phyloP scores from a whole-genome alignment of 2,888 invertebrate genomes.

The Tiphia femorata region DNA sequence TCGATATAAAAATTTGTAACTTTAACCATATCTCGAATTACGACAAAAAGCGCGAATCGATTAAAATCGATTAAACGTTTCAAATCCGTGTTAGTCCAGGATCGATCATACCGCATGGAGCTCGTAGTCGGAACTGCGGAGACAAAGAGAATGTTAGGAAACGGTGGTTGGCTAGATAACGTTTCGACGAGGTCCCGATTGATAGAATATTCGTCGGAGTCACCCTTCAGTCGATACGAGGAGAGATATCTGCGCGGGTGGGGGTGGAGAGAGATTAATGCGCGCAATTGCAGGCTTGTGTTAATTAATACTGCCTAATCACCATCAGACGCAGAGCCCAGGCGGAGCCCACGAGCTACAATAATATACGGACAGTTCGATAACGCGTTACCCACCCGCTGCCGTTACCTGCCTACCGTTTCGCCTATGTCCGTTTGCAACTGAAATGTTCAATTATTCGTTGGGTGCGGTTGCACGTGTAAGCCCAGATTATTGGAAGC shows the following conservation, averaged over 20 bases:
- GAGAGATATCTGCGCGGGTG: no score
- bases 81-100: no score
- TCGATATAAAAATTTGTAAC: no score
- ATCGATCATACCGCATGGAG: no score
- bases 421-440: conserved; percentile 21
- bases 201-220: conserved; percentile 49
- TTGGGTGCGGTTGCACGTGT: conserved; percentile 31
- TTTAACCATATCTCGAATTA: no score
- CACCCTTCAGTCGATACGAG: not conserved
- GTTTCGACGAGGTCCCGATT: conserved; percentile 46
- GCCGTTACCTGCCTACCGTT: no score
- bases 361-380: conserved; percentile 43
- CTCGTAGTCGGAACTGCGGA: no score
- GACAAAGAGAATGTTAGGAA: no score
- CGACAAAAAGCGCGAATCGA: no score
- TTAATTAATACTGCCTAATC: conserved; percentile 56
- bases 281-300: conserved; percentile 49
- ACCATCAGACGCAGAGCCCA: conserved; percentile 48
- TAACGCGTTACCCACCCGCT: no score
- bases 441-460: conserved; percentile 46
- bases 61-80: no score
- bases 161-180: no score
- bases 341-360: conserved; percentile 32
- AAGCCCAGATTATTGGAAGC: conserved; percentile 38
- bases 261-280: conserved; percentile 48